phyloP scores from a whole-genome alignment of 2,888 invertebrate species.

The Allolobophora icterica region DNA sequence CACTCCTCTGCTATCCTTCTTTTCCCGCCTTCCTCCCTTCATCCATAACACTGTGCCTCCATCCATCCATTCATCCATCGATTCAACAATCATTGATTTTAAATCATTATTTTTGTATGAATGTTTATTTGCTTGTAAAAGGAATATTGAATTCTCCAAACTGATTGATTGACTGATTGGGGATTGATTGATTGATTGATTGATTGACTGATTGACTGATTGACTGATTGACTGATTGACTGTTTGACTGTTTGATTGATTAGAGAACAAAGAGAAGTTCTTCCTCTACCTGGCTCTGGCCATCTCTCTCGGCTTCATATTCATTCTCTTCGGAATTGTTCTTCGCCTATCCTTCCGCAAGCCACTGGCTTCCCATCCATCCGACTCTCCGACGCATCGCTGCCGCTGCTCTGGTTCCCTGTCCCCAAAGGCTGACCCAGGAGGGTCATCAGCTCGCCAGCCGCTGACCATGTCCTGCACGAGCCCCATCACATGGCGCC shows the following conservation, averaged over 20 bases:
- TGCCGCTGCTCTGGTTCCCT: not conserved
- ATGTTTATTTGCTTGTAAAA: too few species aligned
- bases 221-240: not conserved
- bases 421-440: not conserved
- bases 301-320: conserved; percentile 35
- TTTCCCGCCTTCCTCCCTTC: too few species aligned
- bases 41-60: too few species aligned
- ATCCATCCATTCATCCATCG: too few species aligned
- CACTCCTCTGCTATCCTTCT: too few species aligned
- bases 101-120: too few species aligned
- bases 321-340: conserved; percentile 34
- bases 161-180: too few species aligned
- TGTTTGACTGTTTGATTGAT: too few species aligned
- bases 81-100: too few species aligned
- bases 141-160: too few species aligned
- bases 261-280: conserved; percentile 37
- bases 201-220: too few species aligned
- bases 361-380: not conserved
- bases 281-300: conserved; percentile 35
- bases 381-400: not conserved
- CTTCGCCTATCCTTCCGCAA: conserved; percentile 18
- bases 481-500: conserved; percentile 4
- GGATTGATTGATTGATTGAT: too few species aligned
- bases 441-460: not conserved
- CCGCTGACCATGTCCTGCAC: conserved; percentile 29